phyloP scores from a whole-genome alignment of 2,888 invertebrate genomes.

The Drosophila pseudotalamancana region DNA sequence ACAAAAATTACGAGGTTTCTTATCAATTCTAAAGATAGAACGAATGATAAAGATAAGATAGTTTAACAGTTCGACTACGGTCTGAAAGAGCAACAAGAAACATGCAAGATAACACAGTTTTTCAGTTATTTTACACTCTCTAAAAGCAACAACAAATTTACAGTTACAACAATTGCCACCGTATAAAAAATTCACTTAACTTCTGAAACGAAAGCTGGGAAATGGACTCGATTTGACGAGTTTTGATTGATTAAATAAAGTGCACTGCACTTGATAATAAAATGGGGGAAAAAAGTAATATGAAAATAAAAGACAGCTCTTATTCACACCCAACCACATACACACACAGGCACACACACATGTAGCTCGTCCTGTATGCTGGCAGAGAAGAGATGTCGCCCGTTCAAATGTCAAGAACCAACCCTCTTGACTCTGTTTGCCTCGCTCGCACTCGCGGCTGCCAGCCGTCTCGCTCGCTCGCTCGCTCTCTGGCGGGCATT shows the following conservation, averaged over 20 bases:
- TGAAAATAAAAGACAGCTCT: conserved; percentile 8
- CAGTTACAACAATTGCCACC: not conserved
- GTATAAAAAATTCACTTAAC: not conserved
- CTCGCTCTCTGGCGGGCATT: conserved; percentile 55
- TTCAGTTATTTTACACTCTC: no score
- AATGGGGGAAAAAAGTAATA: not conserved
- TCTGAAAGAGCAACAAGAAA: no score
- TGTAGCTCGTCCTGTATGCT: conserved; percentile 17
- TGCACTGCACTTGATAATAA: conserved; percentile 66
- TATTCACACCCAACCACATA: conserved; percentile 31
- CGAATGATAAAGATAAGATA: no score
- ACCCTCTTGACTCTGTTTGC: conserved; percentile 62
- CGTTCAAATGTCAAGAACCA: conserved; percentile 83
- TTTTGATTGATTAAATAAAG: conserved; percentile 79
- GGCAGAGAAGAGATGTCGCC: conserved; percentile 74
- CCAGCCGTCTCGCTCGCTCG: conserved; percentile 13
- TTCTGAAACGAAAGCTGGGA: conserved; percentile 7
- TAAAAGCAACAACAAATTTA: no score
- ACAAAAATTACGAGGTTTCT: no score
- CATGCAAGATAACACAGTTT: no score
- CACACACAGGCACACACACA: not conserved
- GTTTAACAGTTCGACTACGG: no score
- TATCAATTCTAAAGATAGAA: no score
- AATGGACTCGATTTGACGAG: conserved; percentile 35
- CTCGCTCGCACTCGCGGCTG: conserved; percentile 30